phyloP scores from a whole-genome alignment of 2,888 invertebrate genomes.

The Chorisops tibialis region DNA sequence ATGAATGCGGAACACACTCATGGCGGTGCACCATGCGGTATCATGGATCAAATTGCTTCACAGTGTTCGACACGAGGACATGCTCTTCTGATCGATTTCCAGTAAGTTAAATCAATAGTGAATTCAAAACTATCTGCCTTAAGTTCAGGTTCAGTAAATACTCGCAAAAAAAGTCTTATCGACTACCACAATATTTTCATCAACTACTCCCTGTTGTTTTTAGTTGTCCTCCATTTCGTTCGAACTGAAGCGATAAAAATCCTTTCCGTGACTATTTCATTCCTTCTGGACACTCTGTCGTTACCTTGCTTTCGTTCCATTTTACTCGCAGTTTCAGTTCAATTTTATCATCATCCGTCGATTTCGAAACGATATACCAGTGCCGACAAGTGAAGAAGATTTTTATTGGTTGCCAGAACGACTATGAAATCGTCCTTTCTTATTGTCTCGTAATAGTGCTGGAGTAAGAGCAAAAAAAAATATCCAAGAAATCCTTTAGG shows the following conservation, averaged over 20 bases:
- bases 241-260: no score
- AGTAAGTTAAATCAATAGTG: conserved; percentile 53
- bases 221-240: no score
- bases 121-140: no score
- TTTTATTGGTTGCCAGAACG: no score
- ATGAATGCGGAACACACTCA: conserved; percentile 83
- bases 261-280: no score
- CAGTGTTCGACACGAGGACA: conserved; percentile 73
- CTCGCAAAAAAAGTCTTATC: no score
- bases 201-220: no score
- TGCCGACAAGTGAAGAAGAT: neutral
- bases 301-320: no score
- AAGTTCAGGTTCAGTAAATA: no score
- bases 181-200: no score
- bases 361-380: neutral
- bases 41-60: conserved; percentile 95
- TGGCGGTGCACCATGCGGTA: conserved; percentile 86
- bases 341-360: neutral
- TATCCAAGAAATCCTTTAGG: neutral
- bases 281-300: no score
- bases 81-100: conserved; percentile 86
- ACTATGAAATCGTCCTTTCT: no score
- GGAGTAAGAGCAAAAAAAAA: neutral
- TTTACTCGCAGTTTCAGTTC: neutral
- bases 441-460: neutral